Evolutionary conservation across 92 coral and sea anemone genomes (phyloP), one percentile per base, ranked within the genome.

Genomic region (Actinernus sp.): DNA sequence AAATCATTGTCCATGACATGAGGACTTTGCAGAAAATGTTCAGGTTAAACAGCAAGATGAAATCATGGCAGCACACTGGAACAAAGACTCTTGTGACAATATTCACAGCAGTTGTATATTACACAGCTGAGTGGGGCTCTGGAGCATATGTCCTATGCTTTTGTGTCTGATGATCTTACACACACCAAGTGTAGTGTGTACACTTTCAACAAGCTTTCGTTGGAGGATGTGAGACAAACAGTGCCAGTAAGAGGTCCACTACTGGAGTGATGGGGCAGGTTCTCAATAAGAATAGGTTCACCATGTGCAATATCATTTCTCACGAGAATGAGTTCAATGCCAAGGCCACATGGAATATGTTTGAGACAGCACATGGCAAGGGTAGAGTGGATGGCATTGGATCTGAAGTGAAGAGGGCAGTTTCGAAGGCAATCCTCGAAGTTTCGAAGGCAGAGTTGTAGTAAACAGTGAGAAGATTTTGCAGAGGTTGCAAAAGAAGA

Each of bases 21-120:
- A n/a, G 58, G 76, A 71, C 31, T 70, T 47, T 49, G 26, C 83
- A 0, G 64, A 82, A 26, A 82, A 74, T 41, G 74, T 71, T 47
- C 76, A 56, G 38, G 14, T 71, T 13, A 84, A 78, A 54, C 86
- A n/a, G n/a, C n/a, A n/a, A n/a, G n/a, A n/a, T n/a, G n/a, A n/a
- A n/a, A n/a, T n/a, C n/a, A n/a, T n/a, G n/a, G n/a, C n/a, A n/a
- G n/a, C n/a, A n/a, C n/a, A n/a, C n/a, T n/a, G n/a, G n/a, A n/a
- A n/a, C n/a, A 78, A 77, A 70, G 43, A 81, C 78, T 1, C 61
- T 43, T 29, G 76, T 71, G 18, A 71, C 82, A 16, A 10, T 85
- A 8, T 85, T 79, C 38, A 73, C 82, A 63, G 92, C 71, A 26
- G 87, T 79, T 8, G 87, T 31, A 1, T 85, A 85, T 66, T 56